Evolutionary conservation across 2,888 invertebrate genomes (phyloP), one percentile per base, ranked within the genome.

Genomic region (Conistra vaccinii): DNA sequence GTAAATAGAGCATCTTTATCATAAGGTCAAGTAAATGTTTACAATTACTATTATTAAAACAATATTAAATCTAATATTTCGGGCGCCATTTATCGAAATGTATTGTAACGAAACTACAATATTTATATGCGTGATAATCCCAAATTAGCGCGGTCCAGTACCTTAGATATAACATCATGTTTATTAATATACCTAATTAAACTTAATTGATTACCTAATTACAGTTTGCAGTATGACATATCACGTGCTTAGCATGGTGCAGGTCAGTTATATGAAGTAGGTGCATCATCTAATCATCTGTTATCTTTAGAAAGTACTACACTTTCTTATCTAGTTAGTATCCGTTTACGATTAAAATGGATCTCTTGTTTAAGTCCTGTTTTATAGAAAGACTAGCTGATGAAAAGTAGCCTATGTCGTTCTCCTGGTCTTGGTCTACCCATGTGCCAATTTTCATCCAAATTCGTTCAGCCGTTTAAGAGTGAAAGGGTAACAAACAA

Each of bases 91-190:
- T 79, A 81, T 85, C 75, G 77, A 55, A 68, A 71, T 58, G 45
- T 82, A 78, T 85, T 80, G 78, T 76, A 80, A 83, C 63, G 29
- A 69, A 74, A 74, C 29, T 69, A 58, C 29, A 58, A 26, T 51
- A 76, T 84, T 77, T 80, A 81, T 69, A 70, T 67, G 63, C 20
- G 29, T 69, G 90, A 90, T 90, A 90, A 90, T 89, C 90, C 78
- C 80, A 84, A 89, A 89, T 90, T 89, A 86, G 84, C 84, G 69
- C 32, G 65, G 60, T 32, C 39, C n/a, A n/a, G 32, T 42, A 58
- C 62, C 55, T 65, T 35, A 65, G 71, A 84, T 80, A 83, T 72
- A 74, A 69, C 58, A 32, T 42, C 17, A 39, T 55, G 35, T 17
- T 69, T 77, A 65, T 58, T 14, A 61, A 57, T 84, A 17, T 57